Evolutionary conservation across 2,113 vertebrate genomes (phyloP).

Genomic region (Microcebus griseorufus): DNA sequence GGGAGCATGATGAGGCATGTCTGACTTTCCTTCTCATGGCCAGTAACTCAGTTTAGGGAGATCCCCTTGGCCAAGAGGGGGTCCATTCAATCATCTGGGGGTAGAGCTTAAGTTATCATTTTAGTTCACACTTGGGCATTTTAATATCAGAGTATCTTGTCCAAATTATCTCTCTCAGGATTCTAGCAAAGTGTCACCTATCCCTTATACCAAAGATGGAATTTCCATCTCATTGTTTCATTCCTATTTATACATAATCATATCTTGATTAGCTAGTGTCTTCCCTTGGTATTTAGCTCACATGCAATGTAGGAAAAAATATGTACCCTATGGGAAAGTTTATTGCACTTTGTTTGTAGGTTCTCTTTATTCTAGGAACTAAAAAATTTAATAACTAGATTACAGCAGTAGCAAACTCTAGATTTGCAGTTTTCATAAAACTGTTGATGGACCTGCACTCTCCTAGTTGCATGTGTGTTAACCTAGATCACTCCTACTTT

Average conservation of each 20-base stretch:
- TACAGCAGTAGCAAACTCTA: background rate
- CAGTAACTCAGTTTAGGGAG: too few species aligned
- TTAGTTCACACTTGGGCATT: background rate
- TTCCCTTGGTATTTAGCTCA: background rate
- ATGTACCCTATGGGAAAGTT: background rate
- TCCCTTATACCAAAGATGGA: background rate
- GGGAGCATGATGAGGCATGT: too few species aligned
- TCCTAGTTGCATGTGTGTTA: background rate
- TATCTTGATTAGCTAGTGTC: background rate
- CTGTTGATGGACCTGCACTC: background rate
- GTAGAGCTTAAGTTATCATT: too few species aligned
- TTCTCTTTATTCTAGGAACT: background rate
- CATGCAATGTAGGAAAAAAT: background rate
- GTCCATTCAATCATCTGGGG: too few species aligned
- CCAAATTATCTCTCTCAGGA: background rate
- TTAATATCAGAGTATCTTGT: background rate
- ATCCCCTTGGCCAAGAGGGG: too few species aligned
- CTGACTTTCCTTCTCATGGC: too few species aligned
- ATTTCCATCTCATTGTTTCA: background rate
- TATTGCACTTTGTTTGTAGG: background rate
- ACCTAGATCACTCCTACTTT: background rate
- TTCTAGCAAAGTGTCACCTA: background rate
- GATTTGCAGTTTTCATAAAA: background rate
- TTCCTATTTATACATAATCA: background rate
- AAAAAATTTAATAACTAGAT: background rate